Conservation (phyloP, 2,113 vertebrate species). For the Dromiciops gliroides region DNA sequence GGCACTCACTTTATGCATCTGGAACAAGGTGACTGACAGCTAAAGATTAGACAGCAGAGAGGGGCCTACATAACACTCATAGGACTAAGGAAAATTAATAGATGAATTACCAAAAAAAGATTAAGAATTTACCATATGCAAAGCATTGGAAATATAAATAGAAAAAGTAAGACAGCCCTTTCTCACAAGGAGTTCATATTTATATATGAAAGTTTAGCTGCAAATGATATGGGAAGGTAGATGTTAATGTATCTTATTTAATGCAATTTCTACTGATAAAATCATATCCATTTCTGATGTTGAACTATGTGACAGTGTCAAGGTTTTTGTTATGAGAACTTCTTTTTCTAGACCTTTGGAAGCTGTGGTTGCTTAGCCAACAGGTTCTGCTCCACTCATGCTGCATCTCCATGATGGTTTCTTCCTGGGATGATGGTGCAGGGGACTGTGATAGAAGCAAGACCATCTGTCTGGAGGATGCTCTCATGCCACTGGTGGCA, state of each 20-base stretch:
- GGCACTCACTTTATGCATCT: background rate
- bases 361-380: background rate
- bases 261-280: background rate
- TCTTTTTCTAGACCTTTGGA: background rate
- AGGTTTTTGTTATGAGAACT: background rate
- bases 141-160: background rate
- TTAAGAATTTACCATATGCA: background rate
- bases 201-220: background rate
- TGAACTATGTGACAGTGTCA: background rate
- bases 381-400: background rate
- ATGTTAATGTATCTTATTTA: background rate
- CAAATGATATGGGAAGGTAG: background rate
- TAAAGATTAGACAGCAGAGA: background rate
- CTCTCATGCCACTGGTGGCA: background rate
- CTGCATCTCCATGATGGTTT: background rate
- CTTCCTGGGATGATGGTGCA: no score
- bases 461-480: background rate
- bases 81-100: background rate
- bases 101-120: background rate
- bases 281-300: background rate
- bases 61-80: background rate
- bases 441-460: background rate
- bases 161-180: background rate
- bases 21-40: background rate
- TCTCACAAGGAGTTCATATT: background rate